Conservation (phyloP, 2,113 vertebrate genomes). For the crab-eating macaque (Macaca fascicularis) region DNA sequence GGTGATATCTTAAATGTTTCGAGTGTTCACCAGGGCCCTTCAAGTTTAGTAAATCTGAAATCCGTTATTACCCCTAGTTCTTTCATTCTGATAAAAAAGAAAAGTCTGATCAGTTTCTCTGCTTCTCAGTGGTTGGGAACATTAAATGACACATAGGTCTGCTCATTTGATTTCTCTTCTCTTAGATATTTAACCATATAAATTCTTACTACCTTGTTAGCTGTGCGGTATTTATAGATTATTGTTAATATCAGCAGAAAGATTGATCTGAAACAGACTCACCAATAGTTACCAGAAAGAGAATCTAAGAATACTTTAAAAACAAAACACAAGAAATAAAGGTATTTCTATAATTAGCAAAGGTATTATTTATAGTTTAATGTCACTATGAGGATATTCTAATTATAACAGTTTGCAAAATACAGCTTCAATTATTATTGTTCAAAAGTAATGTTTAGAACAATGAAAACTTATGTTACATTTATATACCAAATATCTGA, state of each 20-base stretch:
- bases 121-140: background rate
- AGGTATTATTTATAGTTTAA: background rate
- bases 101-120: background rate
- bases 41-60: background rate
- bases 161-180: background rate
- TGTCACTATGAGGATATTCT: background rate
- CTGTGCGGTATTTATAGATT: background rate
- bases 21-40: background rate
- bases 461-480: background rate
- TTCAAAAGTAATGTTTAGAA: background rate
- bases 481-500: background rate
- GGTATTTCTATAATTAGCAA: background rate
- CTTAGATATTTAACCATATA: background rate
- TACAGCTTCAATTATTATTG: background rate
- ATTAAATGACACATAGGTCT: background rate
- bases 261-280: background rate
- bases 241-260: background rate
- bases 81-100: background rate
- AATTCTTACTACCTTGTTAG: background rate
- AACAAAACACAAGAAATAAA: background rate
- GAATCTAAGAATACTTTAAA: background rate
- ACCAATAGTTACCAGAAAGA: background rate
- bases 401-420: background rate
- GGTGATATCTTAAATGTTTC: background rate
- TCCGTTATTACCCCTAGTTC: background rate